A percentile compares a stretch with the other conserved stretches of the same genome.
phyloP scores from a whole-genome alignment of 2,113 vertebrate genomes.

The Macrotus californicus region DNA sequence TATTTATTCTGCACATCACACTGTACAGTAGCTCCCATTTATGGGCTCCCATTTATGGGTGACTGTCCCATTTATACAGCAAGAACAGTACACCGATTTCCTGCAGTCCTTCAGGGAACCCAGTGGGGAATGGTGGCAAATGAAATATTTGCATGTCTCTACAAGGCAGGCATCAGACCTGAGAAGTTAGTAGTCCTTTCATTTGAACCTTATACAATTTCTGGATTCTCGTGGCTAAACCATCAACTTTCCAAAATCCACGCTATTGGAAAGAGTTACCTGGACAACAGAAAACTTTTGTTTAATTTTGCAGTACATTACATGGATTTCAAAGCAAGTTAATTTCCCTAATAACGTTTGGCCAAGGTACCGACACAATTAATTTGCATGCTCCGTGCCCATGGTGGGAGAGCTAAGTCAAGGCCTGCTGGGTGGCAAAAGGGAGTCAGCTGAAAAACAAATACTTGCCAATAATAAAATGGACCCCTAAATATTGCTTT shows the following conservation, averaged over 20 bases:
- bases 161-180: background rate
- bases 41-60: conserved; percentile 15
- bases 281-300: background rate
- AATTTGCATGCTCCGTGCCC: background rate
- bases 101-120: background rate
- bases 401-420: background rate
- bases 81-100: background rate
- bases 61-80: too few relatives aligned
- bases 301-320: background rate
- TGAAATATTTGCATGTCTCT: conserved; percentile 9
- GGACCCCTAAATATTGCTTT: background rate
- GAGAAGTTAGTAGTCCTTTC: conserved; percentile 8
- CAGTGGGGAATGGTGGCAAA: background rate
- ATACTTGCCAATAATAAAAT: background rate
- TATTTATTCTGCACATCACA: conserved; percentile 38
- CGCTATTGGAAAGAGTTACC: background rate
- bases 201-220: background rate
- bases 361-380: background rate
- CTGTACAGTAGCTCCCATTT: background rate
- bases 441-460: background rate
- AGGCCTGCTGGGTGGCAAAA: background rate
- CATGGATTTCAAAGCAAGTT: background rate
- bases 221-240: background rate
- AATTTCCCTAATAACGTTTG: background rate
- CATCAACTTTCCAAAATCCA: background rate